Conservation (phyloP, 2,888 invertebrate genomes). For the Liposcelis brunnea region DNA sequence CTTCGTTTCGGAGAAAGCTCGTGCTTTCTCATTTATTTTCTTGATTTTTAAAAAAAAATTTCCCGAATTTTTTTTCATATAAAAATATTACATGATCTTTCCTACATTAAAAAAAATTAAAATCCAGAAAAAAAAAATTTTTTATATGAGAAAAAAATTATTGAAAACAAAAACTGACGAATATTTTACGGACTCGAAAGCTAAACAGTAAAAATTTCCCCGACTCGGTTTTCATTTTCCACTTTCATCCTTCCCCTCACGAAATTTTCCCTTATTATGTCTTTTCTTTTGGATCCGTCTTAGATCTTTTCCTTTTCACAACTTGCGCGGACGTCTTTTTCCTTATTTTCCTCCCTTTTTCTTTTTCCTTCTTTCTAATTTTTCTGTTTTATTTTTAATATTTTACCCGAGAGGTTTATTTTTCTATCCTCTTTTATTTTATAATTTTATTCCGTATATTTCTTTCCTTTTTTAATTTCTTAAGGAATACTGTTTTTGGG, state of each 20-base stretch:
- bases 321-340: conserved; percentile 7
- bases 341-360: conserved; percentile 6
- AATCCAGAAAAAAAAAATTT: not conserved
- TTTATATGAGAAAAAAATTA: not conserved
- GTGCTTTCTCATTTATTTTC: too few relatives aligned
- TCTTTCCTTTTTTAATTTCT: conserved; percentile 9
- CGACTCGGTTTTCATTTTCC: not conserved
- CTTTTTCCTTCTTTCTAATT: conserved; percentile 7
- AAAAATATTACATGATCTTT: too few relatives aligned
- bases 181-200: not conserved
- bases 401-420: conserved; percentile 7
- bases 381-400: conserved; percentile 8
- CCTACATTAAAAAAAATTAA: not conserved
- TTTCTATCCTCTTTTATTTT: conserved; percentile 9
- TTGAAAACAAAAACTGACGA: not conserved
- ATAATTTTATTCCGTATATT: conserved; percentile 6
- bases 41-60: too few relatives aligned
- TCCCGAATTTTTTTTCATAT: too few relatives aligned
- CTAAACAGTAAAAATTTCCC: conserved; percentile 2
- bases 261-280: not conserved
- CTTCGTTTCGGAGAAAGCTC: too few relatives aligned
- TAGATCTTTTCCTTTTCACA: conserved; percentile 8
- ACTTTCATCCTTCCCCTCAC: conserved; percentile 1
- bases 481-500: conserved; percentile 7
- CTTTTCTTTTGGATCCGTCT: not conserved